Base-by-base conservation (phyloP, 2,888 invertebrate genomes). In the Leucophenga maculata region DNA sequence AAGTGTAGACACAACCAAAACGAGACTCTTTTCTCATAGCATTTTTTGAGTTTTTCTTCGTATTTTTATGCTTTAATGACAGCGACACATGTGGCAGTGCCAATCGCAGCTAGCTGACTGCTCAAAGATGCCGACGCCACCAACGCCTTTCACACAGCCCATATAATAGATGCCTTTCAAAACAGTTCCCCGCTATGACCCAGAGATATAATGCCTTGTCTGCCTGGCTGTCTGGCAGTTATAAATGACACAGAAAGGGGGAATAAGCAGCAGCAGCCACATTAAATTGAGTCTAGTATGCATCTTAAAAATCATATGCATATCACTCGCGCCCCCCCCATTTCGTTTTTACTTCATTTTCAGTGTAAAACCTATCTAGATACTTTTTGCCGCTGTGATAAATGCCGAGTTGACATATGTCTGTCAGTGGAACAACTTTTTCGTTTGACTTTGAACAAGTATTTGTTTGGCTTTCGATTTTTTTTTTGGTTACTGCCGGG, bases 381-480 rank as follows among this genome's bases (percentile, higher is more conserved):
- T 31, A 32, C 59, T 59, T 64, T 62, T 60, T 20, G 60, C 20
- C 13, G 62, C 62, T 22, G 1, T 64, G 62, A 64, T 20, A 64
- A 22, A 48, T 64, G 46, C 20, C 44, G 18, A 39, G 32, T 46
- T 64, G 46, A 64, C 62, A 64, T 64, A 46, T 46, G 62, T 14
- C 22, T 22, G 62, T 64, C 22, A 64, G 46, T 64, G 48, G 46
- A 20, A 22, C 60, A 60, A 60, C 60, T 64, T 64, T 46, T 20
- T 48, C 13, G 62, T 20, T 20, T 48, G 39, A 39, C 39, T 39
- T 39, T 39, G 39, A 39, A 39, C 39, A 39, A 39, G 8, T 39
- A 8, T 39, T 39, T 39, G 39, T 39, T 39, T 39, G 39, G 39
- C 39, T 39, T 39, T 26, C 26, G 26, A 39, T 39, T 39, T 52